Evolutionary conservation across 2,797 vertebrate species (phyloP), one percentile per base, ranked within the genome.

Genomic region (Zalophus californianus): DNA sequence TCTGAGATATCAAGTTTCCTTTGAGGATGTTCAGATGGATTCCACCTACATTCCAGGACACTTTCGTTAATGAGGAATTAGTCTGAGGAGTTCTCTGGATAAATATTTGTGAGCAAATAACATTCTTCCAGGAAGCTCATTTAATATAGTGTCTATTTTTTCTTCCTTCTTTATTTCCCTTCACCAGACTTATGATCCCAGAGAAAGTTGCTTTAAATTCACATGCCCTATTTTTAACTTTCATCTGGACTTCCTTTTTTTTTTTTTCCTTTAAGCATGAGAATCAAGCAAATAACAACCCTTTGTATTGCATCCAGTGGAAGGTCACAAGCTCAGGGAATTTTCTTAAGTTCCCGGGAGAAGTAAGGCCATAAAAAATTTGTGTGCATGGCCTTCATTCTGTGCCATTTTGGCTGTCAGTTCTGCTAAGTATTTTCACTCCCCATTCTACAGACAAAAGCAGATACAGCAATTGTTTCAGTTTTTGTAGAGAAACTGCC

Each of bases 191-290:
- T 95, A 92, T 9, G 75, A 98, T 97, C 97, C 96, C 98, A 97
- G 97, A 95, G 98, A 97, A 97, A 98, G 98, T 96, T 97, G 82
- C 97, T 97, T 98, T 97, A 87, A 96, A 95, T 97, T 98, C 97
- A 94, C 98, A 98, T 96, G 90, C 97, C 83, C 98, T 98, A 98
- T 98, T 98, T 98, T 99, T 98, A 98, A 98, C 98, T 98, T 98
- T 98, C 98, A 97, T 98, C 97, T 21, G 18, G 97, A 97, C 94
- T 98, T 98, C 98, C 97, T 94, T 91, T 90, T 96, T 93, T 98
- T 72, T 62, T 84, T 91, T 84, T 11, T 1, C 25, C 77, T 91
- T 94, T 83, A 98, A 98, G 98, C 98, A 97, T 98, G 98, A 98
- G 98, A 98, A 99, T 98, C 97, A 96, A 98, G 97, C 93, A 95